Base-by-base conservation (phyloP, 2,113 vertebrate genomes). In the Anolis carolinensis region DNA sequence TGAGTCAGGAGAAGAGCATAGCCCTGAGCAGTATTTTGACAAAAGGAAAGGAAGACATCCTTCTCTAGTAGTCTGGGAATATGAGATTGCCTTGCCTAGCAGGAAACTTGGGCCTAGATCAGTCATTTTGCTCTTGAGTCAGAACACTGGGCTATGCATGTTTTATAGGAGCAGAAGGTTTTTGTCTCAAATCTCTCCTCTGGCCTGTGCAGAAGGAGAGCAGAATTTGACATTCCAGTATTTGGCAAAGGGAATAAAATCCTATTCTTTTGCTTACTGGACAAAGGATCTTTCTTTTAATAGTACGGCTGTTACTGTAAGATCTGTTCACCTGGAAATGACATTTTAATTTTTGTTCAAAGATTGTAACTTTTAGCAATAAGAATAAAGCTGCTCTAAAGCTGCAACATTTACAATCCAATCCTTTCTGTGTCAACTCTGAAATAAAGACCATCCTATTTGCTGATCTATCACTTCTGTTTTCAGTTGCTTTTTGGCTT, bases 191-290 rank as follows among this genome's bases (percentile, higher is more conserved):
- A 81, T 81, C 81, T 82, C 55, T 87, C 80, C 44, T 87, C 83
- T 81, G 89, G 72, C 65, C 21, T 92, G 89, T 71, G 14, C 62
- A 73, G 79, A 85, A 78, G 83, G 27, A 59, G 87, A 89, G 84
- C 83, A 79, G 21, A 78, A 89, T 87, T 82, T 84, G 44, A 71
- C 34, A 79, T 21, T 36, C 20, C 65, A 55, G 20, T 79, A 34
- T 79, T 86, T 79, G 67, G 50, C 30, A 86, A 62, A 59, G 36
- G 67, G 79, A 80, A 71, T 62, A 36, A 68, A 72, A 79, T n/a
- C 16, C 21, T 7, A 7, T 85, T 59, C 27, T 13, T 75, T 59
- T 23, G 44, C 62, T 72, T 34, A 68, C 65, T 67, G 20, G 20
- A 67, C 2, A 50, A 50, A 10, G 27, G n/a, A 4, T 50, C 50